These are phyloP conservation scores for Dasypogon diadema DNA, from an alignment of 2,888 invertebrate genomes.

Conservation along the genomic window DNA sequence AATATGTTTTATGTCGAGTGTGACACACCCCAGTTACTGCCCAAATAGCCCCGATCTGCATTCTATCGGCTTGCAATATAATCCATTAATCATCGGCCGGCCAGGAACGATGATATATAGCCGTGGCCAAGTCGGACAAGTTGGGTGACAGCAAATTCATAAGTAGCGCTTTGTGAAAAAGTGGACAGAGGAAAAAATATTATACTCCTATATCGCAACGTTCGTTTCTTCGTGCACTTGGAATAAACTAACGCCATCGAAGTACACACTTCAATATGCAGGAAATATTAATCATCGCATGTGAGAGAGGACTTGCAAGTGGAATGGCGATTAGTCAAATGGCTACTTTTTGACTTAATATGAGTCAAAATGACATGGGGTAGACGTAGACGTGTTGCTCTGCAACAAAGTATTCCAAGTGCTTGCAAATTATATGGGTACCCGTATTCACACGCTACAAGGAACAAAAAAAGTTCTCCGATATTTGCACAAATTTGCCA, in stretches of 20 bases:
- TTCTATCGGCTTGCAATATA: too few relatives aligned
- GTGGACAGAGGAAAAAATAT: too few relatives aligned
- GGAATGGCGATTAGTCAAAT: conserved; percentile 40
- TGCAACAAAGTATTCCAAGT: not conserved
- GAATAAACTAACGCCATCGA: conserved; percentile 29
- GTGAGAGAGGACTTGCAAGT: conserved; percentile 31
- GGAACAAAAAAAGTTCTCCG: too few relatives aligned
- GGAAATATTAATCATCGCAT: conserved; percentile 51
- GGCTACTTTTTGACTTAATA: conserved; percentile 42
- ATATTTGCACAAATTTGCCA: too few relatives aligned
- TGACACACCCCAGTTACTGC: not conserved
- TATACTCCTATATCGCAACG: not conserved
- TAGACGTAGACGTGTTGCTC: not conserved
- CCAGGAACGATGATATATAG: too few relatives aligned
- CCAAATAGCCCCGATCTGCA: too few relatives aligned
- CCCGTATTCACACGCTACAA: not conserved
- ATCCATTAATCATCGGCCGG: too few relatives aligned
- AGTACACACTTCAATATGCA: conserved; percentile 22
- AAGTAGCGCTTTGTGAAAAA: too few relatives aligned
- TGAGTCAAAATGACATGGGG: conserved; percentile 33
- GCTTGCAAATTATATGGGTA: not conserved
- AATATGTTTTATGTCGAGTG: not conserved
- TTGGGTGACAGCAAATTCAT: too few relatives aligned
- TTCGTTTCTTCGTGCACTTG: not conserved
- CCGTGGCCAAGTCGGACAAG: too few relatives aligned